Base-by-base conservation (phyloP, 2,888 invertebrate genomes). In the Callinectes sapidus region DNA sequence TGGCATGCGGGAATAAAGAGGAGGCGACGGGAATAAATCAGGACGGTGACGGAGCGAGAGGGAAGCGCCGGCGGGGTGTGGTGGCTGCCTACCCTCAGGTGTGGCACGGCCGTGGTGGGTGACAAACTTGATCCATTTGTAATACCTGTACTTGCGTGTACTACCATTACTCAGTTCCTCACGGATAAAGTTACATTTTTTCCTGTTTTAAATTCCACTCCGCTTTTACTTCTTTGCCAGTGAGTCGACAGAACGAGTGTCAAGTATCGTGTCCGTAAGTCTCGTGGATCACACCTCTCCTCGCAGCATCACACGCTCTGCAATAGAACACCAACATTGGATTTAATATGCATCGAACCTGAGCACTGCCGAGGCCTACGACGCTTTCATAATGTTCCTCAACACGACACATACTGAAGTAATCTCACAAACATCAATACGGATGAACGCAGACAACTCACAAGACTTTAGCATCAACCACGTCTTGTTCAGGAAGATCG, bases 1-100 rank as follows among this genome's bases (percentile, higher is more conserved):
- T 81, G 81, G 81, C 81, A 35, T 18, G 66, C 39, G 89, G 87
- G 89, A 89, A 66, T 89, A 89, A 32, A 89, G 89, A 89, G 35
- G 39, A 66, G 54, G 54, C 23, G 55, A 88, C 16, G 88, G 42
- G 32, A 66, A 54, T 61, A 66, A 66, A 61, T 61, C 61, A 35
- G 89, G 66, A 66, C 32, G 89, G 48, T 89, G 89, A 66, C 39
- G 61, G 61, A 32, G 35, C 32, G 48, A 23, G 10, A n/a, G 48
- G 87, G 87, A n/a, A 48, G 48, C 18, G 87, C 48, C 28, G 48
- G 8, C 87, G n/a, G 54, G 87, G 87, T 81, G 81, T 81, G 81
- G 81, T 39, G 5, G 2, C 39, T 5, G 5, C 66, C 28, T 71
- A 5, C 71, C 28, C 32, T 32, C 10, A 35, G 81, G 81, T 81